Evolutionary conservation across 1,140 invertebrate genomes (phyloP).

Genomic region (Papilio helenus): DNA sequence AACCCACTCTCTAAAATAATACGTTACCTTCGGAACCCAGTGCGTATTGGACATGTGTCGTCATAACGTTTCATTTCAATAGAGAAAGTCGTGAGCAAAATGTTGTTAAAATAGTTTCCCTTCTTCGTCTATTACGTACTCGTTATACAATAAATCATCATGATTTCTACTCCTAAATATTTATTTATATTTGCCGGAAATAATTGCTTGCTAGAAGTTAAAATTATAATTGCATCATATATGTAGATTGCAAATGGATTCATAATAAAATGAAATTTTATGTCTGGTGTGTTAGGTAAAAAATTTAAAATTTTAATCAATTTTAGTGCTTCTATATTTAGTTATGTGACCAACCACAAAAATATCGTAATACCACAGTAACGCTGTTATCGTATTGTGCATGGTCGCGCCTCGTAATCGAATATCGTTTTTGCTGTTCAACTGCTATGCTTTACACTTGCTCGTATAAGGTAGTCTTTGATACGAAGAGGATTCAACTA

Average conservation of each 20-base stretch:
- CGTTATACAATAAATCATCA: constrained; percentile 35
- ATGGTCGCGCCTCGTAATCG: background rate
- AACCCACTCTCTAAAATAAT: constrained; percentile 20
- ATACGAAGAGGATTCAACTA: background rate
- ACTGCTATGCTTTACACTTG: too few relatives aligned
- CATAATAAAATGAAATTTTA: background rate
- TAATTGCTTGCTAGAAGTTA: background rate
- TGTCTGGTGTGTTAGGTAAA: background rate
- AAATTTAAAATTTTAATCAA: background rate
- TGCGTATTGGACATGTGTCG: constrained; percentile 31
- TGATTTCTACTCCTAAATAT: constrained; percentile 18
- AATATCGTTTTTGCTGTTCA: background rate
- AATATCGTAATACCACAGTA: background rate
- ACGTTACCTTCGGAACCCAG: constrained; percentile 14
- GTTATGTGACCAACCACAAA: background rate
- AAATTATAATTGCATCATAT: background rate
- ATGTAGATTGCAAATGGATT: background rate
- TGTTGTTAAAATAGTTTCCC: constrained; percentile 38
- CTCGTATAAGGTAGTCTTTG: background rate
- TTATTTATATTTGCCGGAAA: constrained; percentile 24
- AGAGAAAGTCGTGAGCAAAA: constrained; percentile 37
- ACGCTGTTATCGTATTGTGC: background rate
- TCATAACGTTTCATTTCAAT: constrained; percentile 37
- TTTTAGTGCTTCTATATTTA: background rate
- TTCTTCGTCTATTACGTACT: constrained; percentile 14